phyloP scores from a whole-genome alignment of 1,140 invertebrate genomes.

The Drosophila asahinai region DNA sequence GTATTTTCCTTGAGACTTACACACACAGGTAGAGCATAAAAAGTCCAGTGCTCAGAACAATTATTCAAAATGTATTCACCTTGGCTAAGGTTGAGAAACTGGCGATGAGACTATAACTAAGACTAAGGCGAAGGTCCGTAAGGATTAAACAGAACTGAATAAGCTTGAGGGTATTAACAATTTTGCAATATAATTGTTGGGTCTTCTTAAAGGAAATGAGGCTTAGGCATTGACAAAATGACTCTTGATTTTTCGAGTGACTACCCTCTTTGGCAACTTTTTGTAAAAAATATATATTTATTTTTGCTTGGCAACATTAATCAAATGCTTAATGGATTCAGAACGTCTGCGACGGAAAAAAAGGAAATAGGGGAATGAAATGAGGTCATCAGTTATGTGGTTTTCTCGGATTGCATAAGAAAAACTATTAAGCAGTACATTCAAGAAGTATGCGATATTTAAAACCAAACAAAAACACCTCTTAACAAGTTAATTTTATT shows the following conservation, averaged over 20 bases:
- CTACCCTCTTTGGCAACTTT: conserved; percentile 10
- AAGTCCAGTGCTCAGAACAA: conserved; percentile 33
- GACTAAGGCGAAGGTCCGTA: conserved; percentile 13
- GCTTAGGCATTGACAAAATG: conserved; percentile 10
- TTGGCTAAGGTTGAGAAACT: conserved; percentile 28
- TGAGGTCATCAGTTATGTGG: too few relatives aligned
- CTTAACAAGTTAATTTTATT: too few relatives aligned
- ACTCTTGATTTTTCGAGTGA: conserved; percentile 25
- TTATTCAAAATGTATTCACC: conserved; percentile 69
- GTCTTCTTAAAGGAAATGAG: neutral
- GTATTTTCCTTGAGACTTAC: conserved; percentile 25
- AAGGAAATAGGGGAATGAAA: too few relatives aligned
- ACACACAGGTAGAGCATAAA: neutral
- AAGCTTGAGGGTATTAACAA: neutral
- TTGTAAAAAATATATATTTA: too few relatives aligned
- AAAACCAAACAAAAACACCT: too few relatives aligned
- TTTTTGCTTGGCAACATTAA: too few relatives aligned
- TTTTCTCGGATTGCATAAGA: too few relatives aligned
- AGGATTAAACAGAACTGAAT: conserved; percentile 27
- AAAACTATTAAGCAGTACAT: too few relatives aligned
- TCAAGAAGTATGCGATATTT: too few relatives aligned
- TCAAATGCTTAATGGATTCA: too few relatives aligned
- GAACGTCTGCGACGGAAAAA: too few relatives aligned
- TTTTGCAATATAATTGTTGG: too few relatives aligned
- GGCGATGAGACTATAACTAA: conserved; percentile 1